A percentile compares a stretch with the other conserved stretches of the same genome.
These are phyloP conservation scores for Papilio glaucus DNA, from an alignment of 1,140 invertebrate genomes.

Conservation along the genomic window DNA sequence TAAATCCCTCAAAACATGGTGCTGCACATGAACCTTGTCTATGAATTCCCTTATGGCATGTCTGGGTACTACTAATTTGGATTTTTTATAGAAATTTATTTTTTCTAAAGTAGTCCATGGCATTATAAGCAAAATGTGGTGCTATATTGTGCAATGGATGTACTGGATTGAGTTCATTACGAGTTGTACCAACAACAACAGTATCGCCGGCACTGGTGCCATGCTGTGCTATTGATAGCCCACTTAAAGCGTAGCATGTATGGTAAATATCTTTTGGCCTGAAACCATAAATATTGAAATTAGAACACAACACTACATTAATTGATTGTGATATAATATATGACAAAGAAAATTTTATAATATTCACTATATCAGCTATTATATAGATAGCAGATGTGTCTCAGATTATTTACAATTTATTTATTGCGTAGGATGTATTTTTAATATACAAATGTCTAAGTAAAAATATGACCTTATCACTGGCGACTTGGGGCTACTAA, in stretches of 20 bases:
- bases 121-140: slow-evolving; percentile 78
- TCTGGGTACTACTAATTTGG: slow-evolving; percentile 64
- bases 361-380: too few species aligned
- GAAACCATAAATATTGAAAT: slow-evolving; percentile 61
- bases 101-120: slow-evolving; percentile 76
- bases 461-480: too few species aligned
- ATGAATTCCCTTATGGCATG: too few species aligned
- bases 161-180: slow-evolving; percentile 76
- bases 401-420: too few species aligned
- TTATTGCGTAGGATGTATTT: too few species aligned
- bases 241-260: slow-evolving; percentile 97
- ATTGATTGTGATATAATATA: slow-evolving; percentile 3
- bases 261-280: slow-evolving; percentile 96
- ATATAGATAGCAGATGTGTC: too few species aligned
- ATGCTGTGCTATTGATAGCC: slow-evolving; percentile 97
- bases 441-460: too few species aligned
- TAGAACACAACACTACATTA: slow-evolving; percentile 1
- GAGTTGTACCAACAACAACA: slow-evolving; percentile 65
- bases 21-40: too few species aligned
- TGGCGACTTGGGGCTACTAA: too few species aligned
- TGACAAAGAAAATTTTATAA: background rate
- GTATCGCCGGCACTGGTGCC: slow-evolving; percentile 84
- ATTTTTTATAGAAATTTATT: slow-evolving; percentile 72
- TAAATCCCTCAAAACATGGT: too few species aligned
- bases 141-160: slow-evolving; percentile 80